Evolutionary conservation across 2,888 invertebrate genomes (phyloP).

Genomic region (Pinctada fucata): DNA sequence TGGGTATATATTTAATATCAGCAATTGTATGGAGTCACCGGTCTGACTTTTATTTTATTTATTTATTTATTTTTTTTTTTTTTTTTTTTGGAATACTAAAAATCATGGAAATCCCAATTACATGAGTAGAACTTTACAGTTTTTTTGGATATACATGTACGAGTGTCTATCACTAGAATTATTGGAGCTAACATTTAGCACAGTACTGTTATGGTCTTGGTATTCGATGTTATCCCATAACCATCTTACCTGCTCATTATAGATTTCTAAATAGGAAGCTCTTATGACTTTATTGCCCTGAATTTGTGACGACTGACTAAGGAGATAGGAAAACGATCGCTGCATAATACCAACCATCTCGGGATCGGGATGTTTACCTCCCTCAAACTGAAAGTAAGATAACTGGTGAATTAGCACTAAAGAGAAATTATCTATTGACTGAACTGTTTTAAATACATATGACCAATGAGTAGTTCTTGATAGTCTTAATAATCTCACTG

Average conservation of each 20-base stretch:
- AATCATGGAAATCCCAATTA: too few species aligned
- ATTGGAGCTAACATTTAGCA: too few species aligned
- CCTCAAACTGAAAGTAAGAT: slow-evolving; percentile 55
- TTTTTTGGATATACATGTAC: too few species aligned
- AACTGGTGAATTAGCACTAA: background rate
- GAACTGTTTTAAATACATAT: background rate
- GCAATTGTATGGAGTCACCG: too few species aligned
- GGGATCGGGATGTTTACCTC: slow-evolving; percentile 62
- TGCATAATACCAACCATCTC: slow-evolving; percentile 86
- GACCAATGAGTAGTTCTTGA: background rate
- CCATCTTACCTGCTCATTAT: slow-evolving; percentile 92
- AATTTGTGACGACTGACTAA: slow-evolving; percentile 85
- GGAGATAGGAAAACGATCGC: slow-evolving; percentile 92
- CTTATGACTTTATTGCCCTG: slow-evolving; percentile 87
- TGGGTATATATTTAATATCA: too few species aligned
- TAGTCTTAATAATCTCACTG: background rate
- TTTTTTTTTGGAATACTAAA: too few species aligned
- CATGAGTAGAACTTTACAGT: too few species aligned
- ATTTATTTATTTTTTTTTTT: too few species aligned
- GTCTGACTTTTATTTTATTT: too few species aligned
- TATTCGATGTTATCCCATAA: too few species aligned
- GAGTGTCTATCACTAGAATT: too few species aligned
- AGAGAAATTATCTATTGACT: background rate
- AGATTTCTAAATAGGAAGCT: slow-evolving; percentile 96
- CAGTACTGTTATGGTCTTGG: too few species aligned